Conservation (phyloP, 2,888 invertebrate species). For the Saturnia japonica region DNA sequence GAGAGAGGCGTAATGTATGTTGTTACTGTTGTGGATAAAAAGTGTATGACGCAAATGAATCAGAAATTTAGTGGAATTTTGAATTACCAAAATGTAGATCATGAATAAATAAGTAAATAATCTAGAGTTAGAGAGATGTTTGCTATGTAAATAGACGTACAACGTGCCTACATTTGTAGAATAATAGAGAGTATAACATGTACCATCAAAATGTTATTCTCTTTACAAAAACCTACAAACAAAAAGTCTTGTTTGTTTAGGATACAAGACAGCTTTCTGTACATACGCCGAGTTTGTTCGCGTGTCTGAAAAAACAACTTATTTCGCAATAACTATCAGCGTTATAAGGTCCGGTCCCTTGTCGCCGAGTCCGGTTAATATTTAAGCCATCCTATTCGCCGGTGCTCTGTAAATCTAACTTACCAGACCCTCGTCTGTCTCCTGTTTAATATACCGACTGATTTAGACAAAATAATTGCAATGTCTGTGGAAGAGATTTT, state of each 20-base stretch:
- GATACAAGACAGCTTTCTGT: not conserved
- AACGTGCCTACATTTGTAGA: not conserved
- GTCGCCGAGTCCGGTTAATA: constrained; percentile 28
- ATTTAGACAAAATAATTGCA: constrained; percentile 4
- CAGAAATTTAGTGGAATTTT: not conserved
- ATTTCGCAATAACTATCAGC: constrained; percentile 16
- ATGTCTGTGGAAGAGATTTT: not conserved
- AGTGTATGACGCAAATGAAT: not conserved
- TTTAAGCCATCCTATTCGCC: constrained; percentile 28
- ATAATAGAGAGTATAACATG: not conserved
- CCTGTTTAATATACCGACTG: constrained; percentile 7
- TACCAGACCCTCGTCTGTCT: constrained; percentile 28
- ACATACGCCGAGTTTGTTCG: not conserved
- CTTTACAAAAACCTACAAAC: constrained; percentile 2
- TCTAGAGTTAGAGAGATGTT: not conserved
- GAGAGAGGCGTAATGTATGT: too few relatives aligned
- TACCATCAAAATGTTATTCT: not conserved
- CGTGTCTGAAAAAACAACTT: constrained; percentile 9
- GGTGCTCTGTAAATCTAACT: constrained; percentile 36
- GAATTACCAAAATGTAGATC: not conserved
- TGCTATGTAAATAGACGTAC: not conserved
- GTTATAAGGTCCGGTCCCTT: constrained; percentile 16
- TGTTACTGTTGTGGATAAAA: not conserved
- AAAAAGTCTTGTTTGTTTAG: constrained; percentile 6
- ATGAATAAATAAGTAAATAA: not conserved